A percentile compares a stretch with the other conserved stretches of the same genome.
These are phyloP conservation scores for Conchocele bisecta DNA, from an alignment of 2,888 invertebrate genomes.

Conservation along the genomic window DNA sequence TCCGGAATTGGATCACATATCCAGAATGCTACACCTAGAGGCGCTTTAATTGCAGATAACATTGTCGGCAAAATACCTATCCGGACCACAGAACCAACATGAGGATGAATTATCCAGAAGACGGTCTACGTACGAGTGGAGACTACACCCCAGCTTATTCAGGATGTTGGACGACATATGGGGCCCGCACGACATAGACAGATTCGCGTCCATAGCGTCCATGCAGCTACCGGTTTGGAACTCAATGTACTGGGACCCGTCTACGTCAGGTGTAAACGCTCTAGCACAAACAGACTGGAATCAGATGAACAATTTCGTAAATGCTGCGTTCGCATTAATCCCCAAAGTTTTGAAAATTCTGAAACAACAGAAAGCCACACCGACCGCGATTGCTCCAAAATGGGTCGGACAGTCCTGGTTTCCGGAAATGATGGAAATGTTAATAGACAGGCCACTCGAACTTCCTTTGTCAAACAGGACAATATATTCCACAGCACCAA, in stretches of 20 bases:
- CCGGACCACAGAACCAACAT: constrained; percentile 8
- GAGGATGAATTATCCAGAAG: constrained; percentile 18
- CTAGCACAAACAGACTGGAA: constrained; percentile 29
- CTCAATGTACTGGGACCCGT: constrained; percentile 22
- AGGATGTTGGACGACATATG: constrained; percentile 18
- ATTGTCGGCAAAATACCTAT: constrained; percentile 2
- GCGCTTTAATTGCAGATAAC: constrained; percentile 4
- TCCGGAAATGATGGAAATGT: constrained; percentile 6
- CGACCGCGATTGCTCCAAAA: constrained; percentile 23
- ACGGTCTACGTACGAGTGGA: constrained; percentile 23
- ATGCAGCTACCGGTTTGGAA: no score
- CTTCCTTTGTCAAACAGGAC: not conserved
- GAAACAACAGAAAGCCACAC: constrained; percentile 8
- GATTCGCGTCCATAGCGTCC: constrained; percentile 25
- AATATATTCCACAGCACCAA: not conserved
- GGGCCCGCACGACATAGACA: constrained; percentile 26
- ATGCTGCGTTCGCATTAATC: constrained; percentile 26
- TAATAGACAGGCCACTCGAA: constrained; percentile 16
- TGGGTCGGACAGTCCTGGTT: constrained; percentile 23
- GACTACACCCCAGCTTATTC: constrained; percentile 21
- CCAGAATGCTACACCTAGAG: constrained; percentile 4
- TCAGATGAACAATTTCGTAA: constrained; percentile 26
- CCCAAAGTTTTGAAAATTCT: constrained; percentile 9
- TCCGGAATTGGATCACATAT: constrained; percentile 2
- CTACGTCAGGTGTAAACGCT: constrained; percentile 18